Percentiles rank a stretch among this genome's conserved stretches.
phyloP scores from a whole-genome alignment of 1,140 invertebrate species.

The Psilanteris sp. region DNA sequence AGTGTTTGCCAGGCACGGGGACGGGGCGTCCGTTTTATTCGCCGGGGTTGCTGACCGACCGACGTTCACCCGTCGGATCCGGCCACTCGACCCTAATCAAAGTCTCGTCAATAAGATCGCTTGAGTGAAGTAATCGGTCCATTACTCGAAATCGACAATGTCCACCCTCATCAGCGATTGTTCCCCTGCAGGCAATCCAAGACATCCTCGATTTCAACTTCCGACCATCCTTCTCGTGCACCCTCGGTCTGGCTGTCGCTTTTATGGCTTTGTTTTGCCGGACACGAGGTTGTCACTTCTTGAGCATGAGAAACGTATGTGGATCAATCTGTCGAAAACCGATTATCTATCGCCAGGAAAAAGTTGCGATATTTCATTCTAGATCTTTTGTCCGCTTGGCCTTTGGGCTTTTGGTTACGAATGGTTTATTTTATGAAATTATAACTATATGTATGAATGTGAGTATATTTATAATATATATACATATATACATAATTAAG shows the following conservation, averaged over 20 bases:
- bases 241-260: constrained; percentile 18
- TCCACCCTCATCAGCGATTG: constrained; percentile 69
- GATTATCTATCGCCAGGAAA: constrained; percentile 1
- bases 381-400: neutral
- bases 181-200: constrained; percentile 47
- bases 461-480: too few species aligned
- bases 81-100: constrained; percentile 80
- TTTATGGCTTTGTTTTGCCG: constrained; percentile 45
- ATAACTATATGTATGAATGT: too few species aligned
- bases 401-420: neutral
- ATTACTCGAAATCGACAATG: constrained; percentile 77
- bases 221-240: constrained; percentile 68
- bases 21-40: constrained; percentile 37
- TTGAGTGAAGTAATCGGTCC: constrained; percentile 78
- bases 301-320: constrained; percentile 28
- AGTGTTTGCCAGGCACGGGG: constrained; percentile 57
- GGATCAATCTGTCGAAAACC: constrained; percentile 41
- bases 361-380: neutral
- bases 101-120: constrained; percentile 79
- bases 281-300: constrained; percentile 32
- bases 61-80: constrained; percentile 77
- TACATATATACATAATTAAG: too few species aligned
- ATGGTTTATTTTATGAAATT: neutral
- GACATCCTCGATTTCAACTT: constrained; percentile 65
- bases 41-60: constrained; percentile 63